These are phyloP conservation scores for Acanthococcus lagerstroemiae DNA, from an alignment of 2,888 invertebrate species.

Conservation along the genomic window DNA sequence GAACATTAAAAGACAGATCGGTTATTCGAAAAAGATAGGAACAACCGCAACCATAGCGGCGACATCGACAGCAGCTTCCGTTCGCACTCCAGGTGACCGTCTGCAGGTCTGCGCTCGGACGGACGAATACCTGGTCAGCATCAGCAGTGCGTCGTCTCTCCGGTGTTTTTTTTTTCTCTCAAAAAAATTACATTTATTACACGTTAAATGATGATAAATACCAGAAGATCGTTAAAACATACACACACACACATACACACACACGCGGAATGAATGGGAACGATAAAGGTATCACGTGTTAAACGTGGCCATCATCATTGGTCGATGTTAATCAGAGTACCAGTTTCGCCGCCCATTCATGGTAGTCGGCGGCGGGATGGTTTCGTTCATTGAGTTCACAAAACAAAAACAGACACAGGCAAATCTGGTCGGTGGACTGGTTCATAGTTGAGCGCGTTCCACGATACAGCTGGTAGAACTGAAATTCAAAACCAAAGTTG, in stretches of 20 bases:
- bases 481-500: no score
- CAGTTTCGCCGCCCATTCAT: conserved; percentile 8
- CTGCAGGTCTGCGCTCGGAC: neutral
- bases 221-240: no score
- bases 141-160: neutral
- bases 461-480: no score
- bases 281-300: neutral
- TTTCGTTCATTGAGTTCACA: neutral
- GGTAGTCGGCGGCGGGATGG: no score
- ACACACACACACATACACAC: neutral
- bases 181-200: conserved; percentile 1
- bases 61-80: no score
- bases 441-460: neutral
- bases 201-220: neutral
- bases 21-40: no score
- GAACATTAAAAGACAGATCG: no score
- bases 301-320: conserved; percentile 5
- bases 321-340: neutral
- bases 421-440: neutral
- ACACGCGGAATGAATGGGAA: neutral
- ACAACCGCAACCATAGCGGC: no score
- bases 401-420: neutral
- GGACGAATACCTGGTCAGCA: neutral
- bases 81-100: neutral
- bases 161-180: neutral